These are phyloP conservation scores for Siphonodentalium dalli DNA, from an alignment of 2,888 invertebrate genomes.

Conservation along the genomic window DNA sequence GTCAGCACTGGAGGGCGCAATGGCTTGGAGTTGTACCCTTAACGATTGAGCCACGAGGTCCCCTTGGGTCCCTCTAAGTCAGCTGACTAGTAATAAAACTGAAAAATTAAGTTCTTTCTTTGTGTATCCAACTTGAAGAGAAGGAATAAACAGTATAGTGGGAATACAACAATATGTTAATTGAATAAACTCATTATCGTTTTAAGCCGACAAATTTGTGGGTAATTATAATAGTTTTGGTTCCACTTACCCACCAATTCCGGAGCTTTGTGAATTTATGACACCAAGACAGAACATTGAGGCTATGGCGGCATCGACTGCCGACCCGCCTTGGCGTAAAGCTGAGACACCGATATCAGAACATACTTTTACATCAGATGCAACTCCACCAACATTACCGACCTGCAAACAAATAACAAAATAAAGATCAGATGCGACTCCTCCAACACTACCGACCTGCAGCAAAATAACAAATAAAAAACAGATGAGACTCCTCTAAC, in stretches of 20 bases:
- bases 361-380: constrained; percentile 75
- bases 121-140: no score
- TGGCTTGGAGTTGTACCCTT: no score
- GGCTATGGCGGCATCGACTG: constrained; percentile 79
- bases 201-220: background rate
- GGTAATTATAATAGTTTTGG: no score
- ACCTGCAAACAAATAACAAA: constrained; percentile 67
- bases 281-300: constrained; percentile 79
- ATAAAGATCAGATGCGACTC: no score
- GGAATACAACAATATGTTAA: background rate
- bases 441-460: no score
- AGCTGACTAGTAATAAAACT: no score
- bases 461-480: no score
- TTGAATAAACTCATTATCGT: background rate
- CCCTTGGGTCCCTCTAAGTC: no score
- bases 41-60: no score
- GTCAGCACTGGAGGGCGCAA: no score
- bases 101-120: no score
- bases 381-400: constrained; percentile 79
- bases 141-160: background rate
- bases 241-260: constrained; percentile 76
- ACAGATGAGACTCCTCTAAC: no score
- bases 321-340: constrained; percentile 76
- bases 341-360: constrained; percentile 75
- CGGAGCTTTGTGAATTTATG: constrained; percentile 76